A percentile compares a stretch with the other conserved stretches of the same genome.
Conservation (phyloP, 2,113 vertebrate species). For the Cottus gobio region DNA sequence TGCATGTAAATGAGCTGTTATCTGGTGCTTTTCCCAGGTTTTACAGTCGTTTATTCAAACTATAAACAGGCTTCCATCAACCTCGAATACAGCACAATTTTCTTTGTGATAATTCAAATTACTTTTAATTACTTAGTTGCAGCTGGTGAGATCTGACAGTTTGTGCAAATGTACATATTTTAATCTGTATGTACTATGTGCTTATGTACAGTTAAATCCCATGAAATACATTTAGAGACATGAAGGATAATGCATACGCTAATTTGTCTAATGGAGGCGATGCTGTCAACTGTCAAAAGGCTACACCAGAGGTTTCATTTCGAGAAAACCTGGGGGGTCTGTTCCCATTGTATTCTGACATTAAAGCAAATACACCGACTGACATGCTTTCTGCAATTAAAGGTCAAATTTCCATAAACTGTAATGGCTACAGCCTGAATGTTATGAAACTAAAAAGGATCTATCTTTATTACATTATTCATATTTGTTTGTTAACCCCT, state of each 20-base stretch:
- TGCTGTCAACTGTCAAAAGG: slow-evolving; percentile 33
- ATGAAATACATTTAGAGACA: not conserved
- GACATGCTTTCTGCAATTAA: slow-evolving; percentile 4
- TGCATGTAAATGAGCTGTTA: not conserved
- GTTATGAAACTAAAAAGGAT: not conserved
- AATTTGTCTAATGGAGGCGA: slow-evolving; percentile 26
- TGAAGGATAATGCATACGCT: not conserved
- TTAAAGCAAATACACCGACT: slow-evolving; percentile 22
- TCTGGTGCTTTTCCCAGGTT: not conserved
- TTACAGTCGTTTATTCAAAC: not conserved
- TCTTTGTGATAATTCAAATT: not conserved
- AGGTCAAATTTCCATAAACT: slow-evolving; percentile 7
- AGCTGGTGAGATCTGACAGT: not conserved
- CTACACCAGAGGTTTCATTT: slow-evolving; percentile 12
- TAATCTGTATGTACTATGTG: not conserved
- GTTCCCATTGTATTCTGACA: slow-evolving; percentile 11
- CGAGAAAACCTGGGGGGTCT: slow-evolving; percentile 7
- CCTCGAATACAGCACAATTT: not conserved
- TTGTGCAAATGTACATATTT: not conserved
- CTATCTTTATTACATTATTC: not conserved
- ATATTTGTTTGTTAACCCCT: not conserved
- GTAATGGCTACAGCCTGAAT: not conserved
- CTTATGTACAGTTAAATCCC: not conserved
- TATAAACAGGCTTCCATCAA: not conserved
- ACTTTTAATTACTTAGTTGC: not conserved